Percentiles rank a stretch among this genome's conserved stretches.
Conservation (phyloP, 2,888 invertebrate species). For the Ephialtes manifestator region DNA sequence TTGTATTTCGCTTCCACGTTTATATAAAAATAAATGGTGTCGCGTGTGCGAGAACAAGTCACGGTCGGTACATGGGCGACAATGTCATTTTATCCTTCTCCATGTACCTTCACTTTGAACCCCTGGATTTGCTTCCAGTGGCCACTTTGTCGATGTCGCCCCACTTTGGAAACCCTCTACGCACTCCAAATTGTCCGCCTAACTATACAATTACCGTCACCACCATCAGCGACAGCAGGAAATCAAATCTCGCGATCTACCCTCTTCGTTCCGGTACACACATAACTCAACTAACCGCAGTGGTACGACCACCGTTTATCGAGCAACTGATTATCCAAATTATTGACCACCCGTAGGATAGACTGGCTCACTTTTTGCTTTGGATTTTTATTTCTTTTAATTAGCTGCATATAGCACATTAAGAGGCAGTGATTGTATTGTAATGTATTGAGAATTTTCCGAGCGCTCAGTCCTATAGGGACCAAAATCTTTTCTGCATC, state of each 20-base stretch:
- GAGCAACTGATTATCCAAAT: conserved; percentile 55
- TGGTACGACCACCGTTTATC: conserved; percentile 47
- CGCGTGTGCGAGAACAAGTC: not conserved
- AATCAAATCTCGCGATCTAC: conserved; percentile 55
- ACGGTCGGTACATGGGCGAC: not conserved
- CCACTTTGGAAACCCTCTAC: conserved; percentile 26
- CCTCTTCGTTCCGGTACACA: conserved; percentile 32
- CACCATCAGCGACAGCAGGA: conserved; percentile 37
- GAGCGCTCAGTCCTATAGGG: too few species aligned
- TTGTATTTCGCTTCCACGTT: not conserved
- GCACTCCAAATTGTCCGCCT: conserved; percentile 13
- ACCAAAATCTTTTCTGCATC: too few species aligned
- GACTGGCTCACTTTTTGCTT: too few species aligned
- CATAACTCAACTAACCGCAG: conserved; percentile 26
- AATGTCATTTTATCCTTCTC: conserved; percentile 4
- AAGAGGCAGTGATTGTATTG: too few species aligned
- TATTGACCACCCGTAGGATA: not conserved
- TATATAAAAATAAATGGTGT: conserved; percentile 14
- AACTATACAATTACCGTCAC: conserved; percentile 37
- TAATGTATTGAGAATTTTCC: too few species aligned
- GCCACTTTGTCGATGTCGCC: conserved; percentile 8
- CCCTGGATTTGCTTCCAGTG: conserved; percentile 23
- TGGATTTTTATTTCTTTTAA: too few species aligned
- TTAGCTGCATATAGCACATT: too few species aligned
- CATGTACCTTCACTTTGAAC: not conserved